A percentile compares a stretch with the other conserved stretches of the same genome.
These are phyloP conservation scores for Mystacornis crossleyi DNA, from an alignment of 2,113 vertebrate species.

Conservation along the genomic window DNA sequence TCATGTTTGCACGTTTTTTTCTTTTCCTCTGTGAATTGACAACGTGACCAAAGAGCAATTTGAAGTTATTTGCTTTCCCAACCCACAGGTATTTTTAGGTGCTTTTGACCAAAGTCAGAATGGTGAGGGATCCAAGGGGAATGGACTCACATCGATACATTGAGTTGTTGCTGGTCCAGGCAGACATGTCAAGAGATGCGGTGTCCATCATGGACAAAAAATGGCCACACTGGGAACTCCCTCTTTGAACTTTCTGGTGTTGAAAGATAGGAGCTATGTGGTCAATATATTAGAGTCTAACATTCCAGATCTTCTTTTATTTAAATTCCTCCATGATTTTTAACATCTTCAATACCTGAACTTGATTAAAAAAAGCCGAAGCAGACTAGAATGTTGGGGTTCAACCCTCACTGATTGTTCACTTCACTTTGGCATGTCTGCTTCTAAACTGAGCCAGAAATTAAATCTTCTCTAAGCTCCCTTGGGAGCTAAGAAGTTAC, in stretches of 20 bases:
- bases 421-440: background rate
- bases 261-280: background rate
- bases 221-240: background rate
- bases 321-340: background rate
- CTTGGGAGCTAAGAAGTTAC: background rate
- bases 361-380: background rate
- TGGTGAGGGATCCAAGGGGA: background rate
- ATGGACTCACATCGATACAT: background rate
- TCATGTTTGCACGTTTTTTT: background rate
- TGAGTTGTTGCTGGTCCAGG: background rate
- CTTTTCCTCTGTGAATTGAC: background rate
- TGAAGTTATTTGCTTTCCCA: background rate
- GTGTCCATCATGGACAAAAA: background rate
- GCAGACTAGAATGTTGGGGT: background rate
- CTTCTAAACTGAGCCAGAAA: background rate
- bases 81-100: background rate
- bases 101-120: background rate
- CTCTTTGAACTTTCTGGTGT: background rate
- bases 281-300: background rate
- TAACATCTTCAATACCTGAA: background rate
- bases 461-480: background rate
- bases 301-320: background rate
- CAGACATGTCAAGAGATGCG: accelerated
- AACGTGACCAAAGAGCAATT: background rate
- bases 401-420: background rate